Evolutionary conservation across 2,888 invertebrate genomes (phyloP), one percentile per base, ranked within the genome.

Genomic region (Drosophila infuscata): DNA sequence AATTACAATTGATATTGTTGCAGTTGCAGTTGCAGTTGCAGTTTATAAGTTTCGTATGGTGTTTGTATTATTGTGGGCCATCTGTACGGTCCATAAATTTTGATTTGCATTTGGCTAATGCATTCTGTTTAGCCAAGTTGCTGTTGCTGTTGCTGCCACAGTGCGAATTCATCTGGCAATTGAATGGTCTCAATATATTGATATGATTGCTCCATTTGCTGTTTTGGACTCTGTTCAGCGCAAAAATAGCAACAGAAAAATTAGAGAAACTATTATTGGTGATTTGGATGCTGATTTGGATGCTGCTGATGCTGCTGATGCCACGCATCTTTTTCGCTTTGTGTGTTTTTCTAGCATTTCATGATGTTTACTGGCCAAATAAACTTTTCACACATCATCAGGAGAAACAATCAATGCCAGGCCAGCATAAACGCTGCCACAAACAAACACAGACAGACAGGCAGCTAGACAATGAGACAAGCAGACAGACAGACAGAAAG

Each of bases 301-400:
- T 61, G 64, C 20, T 62, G 15, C 25, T 12, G 54, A 20, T 61
- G 64, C 20, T 62, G 15, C 25, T 12, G 56, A 33, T 59, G 48
- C 17, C 56, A 33, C n/a, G 60, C 58, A 54, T 72, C 20, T 25
- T 51, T 38, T 62, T 51, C 35, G 64, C 49, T 49, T 70, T 84
- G 87, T 79, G 63, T 87, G 79, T 87, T 84, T 85, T 84, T 67
- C 70, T 79, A 87, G 74, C 89, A 81, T 83, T 89, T 89, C 77
- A 79, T 82, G 73, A 70, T 85, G 89, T 89, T 85, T 85, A 85
- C 88, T 80, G 67, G 65, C 49, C 87, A 84, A 84, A 89, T 89
- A 89, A 89, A 89, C 89, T 84, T 89, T 85, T 85, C 85, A 89
- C 89, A 87, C 85, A 85, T 89, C 89, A 87, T 81, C 84, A 69